These are phyloP conservation scores for Phoxinus phoxinus DNA, from an alignment of 2,113 vertebrate species.

Conservation along the genomic window DNA sequence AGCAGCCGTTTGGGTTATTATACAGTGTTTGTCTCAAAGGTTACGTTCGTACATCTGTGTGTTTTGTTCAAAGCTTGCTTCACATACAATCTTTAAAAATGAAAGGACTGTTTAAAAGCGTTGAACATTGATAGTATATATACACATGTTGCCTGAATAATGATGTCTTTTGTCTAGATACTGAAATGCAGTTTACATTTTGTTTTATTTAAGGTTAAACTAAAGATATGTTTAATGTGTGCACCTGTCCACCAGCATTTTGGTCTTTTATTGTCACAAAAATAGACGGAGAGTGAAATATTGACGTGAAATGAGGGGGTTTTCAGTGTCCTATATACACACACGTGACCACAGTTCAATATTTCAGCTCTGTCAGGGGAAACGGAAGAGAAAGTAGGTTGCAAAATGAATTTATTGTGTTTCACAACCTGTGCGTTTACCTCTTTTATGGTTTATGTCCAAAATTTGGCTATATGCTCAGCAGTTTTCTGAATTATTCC, in stretches of 20 bases:
- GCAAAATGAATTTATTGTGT: neutral
- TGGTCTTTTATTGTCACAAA: neutral
- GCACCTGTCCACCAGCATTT: neutral
- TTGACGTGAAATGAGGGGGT: neutral
- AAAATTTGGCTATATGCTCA: neutral
- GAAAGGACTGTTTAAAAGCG: neutral
- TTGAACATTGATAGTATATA: neutral
- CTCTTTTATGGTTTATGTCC: neutral
- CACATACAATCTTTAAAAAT: neutral
- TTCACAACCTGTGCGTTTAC: neutral
- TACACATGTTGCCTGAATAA: neutral
- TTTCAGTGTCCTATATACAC: neutral
- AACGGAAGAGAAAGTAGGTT: neutral
- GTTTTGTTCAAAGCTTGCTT: neutral
- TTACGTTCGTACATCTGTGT: neutral
- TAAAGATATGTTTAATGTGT: neutral
- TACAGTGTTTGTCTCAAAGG: neutral
- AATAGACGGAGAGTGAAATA: neutral
- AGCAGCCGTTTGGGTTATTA: neutral
- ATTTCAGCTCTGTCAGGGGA: neutral
- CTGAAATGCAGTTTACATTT: neutral
- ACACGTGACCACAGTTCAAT: conserved; percentile 4
- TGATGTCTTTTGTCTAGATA: neutral
- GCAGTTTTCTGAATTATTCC: neutral
- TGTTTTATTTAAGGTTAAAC: neutral